These are phyloP conservation scores for Procambarus clarkii DNA, from an alignment of 1,140 invertebrate genomes.

Conservation along the genomic window DNA sequence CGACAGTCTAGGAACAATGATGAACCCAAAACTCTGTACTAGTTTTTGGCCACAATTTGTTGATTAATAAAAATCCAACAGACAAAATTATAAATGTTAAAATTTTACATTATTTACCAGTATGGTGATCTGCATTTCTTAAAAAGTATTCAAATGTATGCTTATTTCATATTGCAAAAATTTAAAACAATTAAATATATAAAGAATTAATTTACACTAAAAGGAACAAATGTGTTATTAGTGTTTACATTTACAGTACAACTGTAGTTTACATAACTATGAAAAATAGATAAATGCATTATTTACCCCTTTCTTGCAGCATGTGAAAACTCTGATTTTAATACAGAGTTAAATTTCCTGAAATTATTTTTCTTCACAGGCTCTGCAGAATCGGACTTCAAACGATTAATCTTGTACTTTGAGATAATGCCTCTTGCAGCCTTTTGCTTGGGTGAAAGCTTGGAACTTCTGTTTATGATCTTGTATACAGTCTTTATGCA, in stretches of 20 bases:
- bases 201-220: too few species aligned
- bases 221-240: not conserved
- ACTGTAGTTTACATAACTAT: too few species aligned
- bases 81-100: too few species aligned
- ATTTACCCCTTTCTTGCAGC: slow-evolving; percentile 4
- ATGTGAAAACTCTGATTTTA: not conserved
- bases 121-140: too few species aligned
- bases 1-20: too few species aligned
- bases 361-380: not conserved
- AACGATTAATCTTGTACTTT: slow-evolving; percentile 55
- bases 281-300: not conserved
- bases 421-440: slow-evolving; percentile 46
- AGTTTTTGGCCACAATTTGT: too few species aligned
- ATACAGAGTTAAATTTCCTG: not conserved
- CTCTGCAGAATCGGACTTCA: slow-evolving; percentile 11
- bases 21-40: too few species aligned
- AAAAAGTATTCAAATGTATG: too few species aligned
- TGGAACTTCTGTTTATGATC: not conserved
- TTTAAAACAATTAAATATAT: not conserved
- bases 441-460: slow-evolving; percentile 44
- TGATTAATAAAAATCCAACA: too few species aligned
- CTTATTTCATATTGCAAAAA: not conserved
- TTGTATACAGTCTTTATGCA: slow-evolving; percentile 33
- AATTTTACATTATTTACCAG: too few species aligned
- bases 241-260: too few species aligned